phyloP scores from a whole-genome alignment of 2,113 vertebrate genomes.

The Pogona vitticeps region DNA sequence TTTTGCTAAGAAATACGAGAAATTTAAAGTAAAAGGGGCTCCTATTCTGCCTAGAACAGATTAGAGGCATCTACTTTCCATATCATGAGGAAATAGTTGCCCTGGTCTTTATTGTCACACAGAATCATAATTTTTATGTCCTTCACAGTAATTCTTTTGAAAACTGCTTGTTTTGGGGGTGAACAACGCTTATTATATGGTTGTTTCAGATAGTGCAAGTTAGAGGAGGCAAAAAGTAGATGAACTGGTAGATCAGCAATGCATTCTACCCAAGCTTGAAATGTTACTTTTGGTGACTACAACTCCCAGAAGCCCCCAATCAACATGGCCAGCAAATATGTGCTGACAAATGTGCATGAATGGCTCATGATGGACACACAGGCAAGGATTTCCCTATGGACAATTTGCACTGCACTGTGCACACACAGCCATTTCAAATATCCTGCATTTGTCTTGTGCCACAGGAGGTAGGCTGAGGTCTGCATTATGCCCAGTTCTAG shows the following conservation, averaged over 20 bases:
- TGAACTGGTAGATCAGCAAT: not conserved
- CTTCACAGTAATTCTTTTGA: too few relatives aligned
- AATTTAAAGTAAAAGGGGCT: not conserved
- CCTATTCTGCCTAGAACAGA: not conserved
- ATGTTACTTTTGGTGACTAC: too few relatives aligned
- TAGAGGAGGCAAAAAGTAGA: not conserved
- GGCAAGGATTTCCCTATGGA: not conserved
- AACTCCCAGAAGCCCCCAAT: too few relatives aligned
- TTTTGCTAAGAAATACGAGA: not conserved
- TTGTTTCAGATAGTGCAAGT: not conserved
- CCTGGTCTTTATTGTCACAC: not conserved
- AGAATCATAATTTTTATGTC: not conserved
- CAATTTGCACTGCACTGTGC: not conserved
- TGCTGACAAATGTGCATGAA: not conserved
- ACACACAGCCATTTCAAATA: not conserved
- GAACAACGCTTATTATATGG: not conserved
- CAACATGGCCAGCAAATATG: too few relatives aligned
- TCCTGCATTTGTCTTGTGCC: constrained; percentile 19
- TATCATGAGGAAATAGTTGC: not conserved
- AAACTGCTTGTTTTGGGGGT: not conserved
- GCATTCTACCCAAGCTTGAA: not conserved
- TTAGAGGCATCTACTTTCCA: not conserved
- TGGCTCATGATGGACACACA: not conserved
- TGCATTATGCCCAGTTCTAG: constrained; percentile 40
- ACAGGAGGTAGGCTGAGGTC: constrained; percentile 49